Evolutionary conservation across 2,797 vertebrate genomes (phyloP), one percentile per base, ranked within the genome.

Genomic region (Sarcophilus harrisii): DNA sequence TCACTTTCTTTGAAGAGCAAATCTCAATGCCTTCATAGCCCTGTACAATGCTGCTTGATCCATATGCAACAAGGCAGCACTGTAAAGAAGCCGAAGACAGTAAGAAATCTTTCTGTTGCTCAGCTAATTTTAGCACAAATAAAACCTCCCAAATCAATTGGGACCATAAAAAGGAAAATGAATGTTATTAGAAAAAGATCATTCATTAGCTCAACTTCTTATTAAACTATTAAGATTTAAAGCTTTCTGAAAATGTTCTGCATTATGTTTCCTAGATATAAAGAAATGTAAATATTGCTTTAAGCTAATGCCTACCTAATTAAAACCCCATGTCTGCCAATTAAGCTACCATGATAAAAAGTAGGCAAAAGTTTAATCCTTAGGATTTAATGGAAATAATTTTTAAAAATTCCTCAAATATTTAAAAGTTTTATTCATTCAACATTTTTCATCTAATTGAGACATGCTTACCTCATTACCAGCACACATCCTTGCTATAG

Each of bases 11-110:
- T 92, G 98, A 49, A 97, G 98, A 98, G 90, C 49, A 96, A 91
- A 95, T 98, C 99, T 98, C 98, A 97, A 27, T 97, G 98, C 98
- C 98, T 98, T 99, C 99, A 99, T 99, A 99, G 99, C 99, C 99
- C 99, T 99, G 99, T 99, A 99, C 99, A 99, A 99, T 99, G 99
- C 99, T 99, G 99, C 99, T 99, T 99, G 99, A 99, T 98, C 98
- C 98, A 98, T 98, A 99, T 98, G 99, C 98, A 99, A 99, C 99
- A 99, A 99, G 99, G 99, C 99, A 99, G 99, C 99, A 99, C 99
- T 99, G 99, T 99, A 99, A 99, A 99, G 99, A 99, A 99, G 99
- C 99, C 98, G 95, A 99, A 98, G 98, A 98, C 98, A 98, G 58
- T 93, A 92, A 99, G 99, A 97, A 97, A 95, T 90, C 57, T 21